Conservation (phyloP, 2,797 vertebrate species). For the Lithobates sylvaticus region DNA sequence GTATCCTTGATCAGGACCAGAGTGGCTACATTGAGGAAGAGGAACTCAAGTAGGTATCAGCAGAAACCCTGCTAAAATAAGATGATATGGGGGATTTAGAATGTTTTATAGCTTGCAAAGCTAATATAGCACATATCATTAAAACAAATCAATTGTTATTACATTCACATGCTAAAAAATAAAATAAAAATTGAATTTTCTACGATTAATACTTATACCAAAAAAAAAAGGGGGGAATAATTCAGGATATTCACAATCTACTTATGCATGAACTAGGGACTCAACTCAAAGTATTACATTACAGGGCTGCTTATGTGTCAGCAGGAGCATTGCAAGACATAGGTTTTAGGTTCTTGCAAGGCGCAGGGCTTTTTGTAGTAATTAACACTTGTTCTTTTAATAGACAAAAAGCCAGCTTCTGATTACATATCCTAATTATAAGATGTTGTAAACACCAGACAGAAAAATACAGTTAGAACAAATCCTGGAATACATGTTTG, state of each 20-base stretch:
- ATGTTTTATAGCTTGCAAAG: too few species aligned
- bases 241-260: too few species aligned
- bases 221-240: too few species aligned
- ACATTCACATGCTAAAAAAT: background rate
- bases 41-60: constrained; percentile 79
- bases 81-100: background rate
- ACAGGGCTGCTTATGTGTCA: background rate
- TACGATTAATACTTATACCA: too few species aligned
- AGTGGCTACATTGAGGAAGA: constrained; percentile 85
- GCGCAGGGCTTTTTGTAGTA: background rate
- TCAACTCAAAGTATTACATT: too few species aligned
- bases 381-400: background rate
- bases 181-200: too few species aligned
- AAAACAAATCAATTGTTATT: background rate
- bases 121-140: background rate
- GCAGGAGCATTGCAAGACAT: background rate
- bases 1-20: constrained; percentile 81
- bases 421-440: background rate
- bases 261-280: too few species aligned
- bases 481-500: too few species aligned
- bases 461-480: too few species aligned
- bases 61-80: background rate
- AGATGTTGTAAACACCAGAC: background rate
- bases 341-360: background rate
- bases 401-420: background rate